Percentiles rank a stretch among this genome's conserved stretches.
Conservation (phyloP, 2,113 vertebrate species). For the Lophotis ruficrista region DNA sequence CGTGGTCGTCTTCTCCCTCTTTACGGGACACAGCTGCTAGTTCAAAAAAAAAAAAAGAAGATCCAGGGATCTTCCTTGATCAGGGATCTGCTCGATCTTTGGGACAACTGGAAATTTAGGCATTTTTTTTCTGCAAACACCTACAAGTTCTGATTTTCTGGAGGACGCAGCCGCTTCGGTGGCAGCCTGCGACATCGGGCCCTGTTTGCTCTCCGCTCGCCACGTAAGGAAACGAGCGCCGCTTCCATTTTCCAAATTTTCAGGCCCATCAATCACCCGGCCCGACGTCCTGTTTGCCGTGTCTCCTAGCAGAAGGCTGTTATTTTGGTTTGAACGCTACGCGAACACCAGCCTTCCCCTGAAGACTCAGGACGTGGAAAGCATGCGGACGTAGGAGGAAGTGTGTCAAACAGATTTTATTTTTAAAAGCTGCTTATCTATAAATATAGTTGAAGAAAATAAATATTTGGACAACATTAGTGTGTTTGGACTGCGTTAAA, state of each 20-base stretch:
- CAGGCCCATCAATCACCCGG: neutral
- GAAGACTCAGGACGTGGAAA: neutral
- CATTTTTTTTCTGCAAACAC: rapidly evolving
- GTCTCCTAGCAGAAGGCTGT: neutral
- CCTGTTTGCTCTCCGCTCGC: neutral
- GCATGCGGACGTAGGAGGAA: rapidly evolving
- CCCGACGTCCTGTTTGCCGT: neutral
- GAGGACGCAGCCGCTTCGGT: neutral
- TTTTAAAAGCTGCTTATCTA: slow-evolving; percentile 33
- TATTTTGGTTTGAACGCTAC: neutral
- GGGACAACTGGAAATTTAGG: rapidly evolving
- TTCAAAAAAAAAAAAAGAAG: neutral
- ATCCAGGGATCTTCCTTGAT: neutral
- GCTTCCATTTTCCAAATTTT: neutral
- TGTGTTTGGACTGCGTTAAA: neutral
- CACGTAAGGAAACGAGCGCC: rapidly evolving
- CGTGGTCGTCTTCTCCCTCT: neutral
- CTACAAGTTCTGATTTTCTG: neutral
- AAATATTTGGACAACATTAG: neutral
- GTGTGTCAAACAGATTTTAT: neutral
- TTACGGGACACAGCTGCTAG: rapidly evolving
- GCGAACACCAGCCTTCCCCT: neutral
- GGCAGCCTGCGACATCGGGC: neutral
- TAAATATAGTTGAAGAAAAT: neutral
- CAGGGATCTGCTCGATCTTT: neutral